Evolutionary conservation across 1,140 invertebrate genomes (phyloP).

Genomic region (Monochamus saltuarius): DNA sequence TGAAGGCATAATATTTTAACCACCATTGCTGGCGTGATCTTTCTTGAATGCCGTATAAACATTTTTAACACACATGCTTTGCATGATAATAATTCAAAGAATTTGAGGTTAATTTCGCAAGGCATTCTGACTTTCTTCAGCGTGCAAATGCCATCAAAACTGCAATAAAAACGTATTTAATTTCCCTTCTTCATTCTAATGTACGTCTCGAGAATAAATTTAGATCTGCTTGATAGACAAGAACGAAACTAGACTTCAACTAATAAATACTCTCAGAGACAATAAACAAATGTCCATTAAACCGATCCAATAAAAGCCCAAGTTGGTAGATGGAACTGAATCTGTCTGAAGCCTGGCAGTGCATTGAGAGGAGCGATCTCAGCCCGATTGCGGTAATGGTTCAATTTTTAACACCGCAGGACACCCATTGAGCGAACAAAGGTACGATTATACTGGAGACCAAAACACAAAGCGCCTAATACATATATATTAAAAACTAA

Average conservation of each 20-base stretch:
- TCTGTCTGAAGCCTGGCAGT: too few relatives aligned
- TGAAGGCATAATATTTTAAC: too few relatives aligned
- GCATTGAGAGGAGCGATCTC: slow-evolving; percentile 30
- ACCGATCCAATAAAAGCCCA: too few relatives aligned
- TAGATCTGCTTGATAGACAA: slow-evolving; percentile 15
- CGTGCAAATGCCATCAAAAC: too few relatives aligned
- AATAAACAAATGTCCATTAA: background rate
- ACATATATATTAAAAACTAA: slow-evolving; percentile 50
- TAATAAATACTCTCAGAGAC: background rate
- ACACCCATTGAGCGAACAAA: slow-evolving; percentile 49
- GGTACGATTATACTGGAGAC: slow-evolving; percentile 43
- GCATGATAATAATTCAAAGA: too few relatives aligned
- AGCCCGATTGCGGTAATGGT: slow-evolving; percentile 48
- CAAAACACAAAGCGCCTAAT: slow-evolving; percentile 49
- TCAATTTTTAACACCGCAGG: slow-evolving; percentile 51
- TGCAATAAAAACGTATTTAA: background rate
- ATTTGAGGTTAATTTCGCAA: too few relatives aligned
- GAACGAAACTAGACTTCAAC: slow-evolving; percentile 1
- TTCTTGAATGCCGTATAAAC: too few relatives aligned
- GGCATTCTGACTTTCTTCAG: too few relatives aligned
- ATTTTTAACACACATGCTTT: too few relatives aligned
- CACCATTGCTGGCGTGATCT: too few relatives aligned
- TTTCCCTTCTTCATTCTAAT: slow-evolving; percentile 12
- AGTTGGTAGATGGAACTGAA: too few relatives aligned
- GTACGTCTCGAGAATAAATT: slow-evolving; percentile 9